Evolutionary conservation across 2,888 invertebrate species (phyloP).

Genomic region (Leptopilina syphax): DNA sequence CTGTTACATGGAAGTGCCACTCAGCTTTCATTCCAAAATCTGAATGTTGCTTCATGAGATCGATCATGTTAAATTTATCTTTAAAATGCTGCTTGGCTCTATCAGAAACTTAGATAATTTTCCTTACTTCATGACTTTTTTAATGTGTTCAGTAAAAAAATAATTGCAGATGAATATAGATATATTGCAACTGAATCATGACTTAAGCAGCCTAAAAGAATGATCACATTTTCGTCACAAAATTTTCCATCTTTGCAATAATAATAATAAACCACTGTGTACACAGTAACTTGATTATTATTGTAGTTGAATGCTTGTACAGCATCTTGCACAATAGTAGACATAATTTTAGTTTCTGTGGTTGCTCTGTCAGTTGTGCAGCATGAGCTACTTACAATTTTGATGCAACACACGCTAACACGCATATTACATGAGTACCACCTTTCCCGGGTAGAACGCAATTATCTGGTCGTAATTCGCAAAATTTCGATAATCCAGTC

Average conservation of each 20-base stretch:
- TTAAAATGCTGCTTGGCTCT: too few species aligned
- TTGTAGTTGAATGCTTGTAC: slow-evolving; percentile 34
- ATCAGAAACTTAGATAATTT: too few species aligned
- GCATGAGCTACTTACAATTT: too few species aligned
- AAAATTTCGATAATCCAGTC: too few species aligned
- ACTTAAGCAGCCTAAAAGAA: slow-evolving; percentile 10
- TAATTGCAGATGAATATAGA: too few species aligned
- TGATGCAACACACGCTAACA: too few species aligned
- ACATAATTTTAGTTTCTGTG: slow-evolving; percentile 4
- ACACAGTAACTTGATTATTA: slow-evolving; percentile 35
- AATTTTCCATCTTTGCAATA: slow-evolving; percentile 6
- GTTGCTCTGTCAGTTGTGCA: too few species aligned
- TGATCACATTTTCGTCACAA: slow-evolving; percentile 14
- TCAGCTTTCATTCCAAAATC: slow-evolving; percentile 14
- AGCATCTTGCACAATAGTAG: slow-evolving; percentile 29
- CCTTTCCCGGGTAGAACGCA: background rate
- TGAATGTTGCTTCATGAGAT: background rate
- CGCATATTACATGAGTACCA: too few species aligned
- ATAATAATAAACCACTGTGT: slow-evolving; percentile 23
- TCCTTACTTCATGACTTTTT: too few species aligned
- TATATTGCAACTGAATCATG: too few species aligned
- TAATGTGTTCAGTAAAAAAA: too few species aligned
- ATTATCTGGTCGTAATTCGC: background rate
- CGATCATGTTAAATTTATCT: too few species aligned
- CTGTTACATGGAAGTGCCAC: slow-evolving; percentile 43